Evolutionary conservation across 2,113 vertebrate species (phyloP), one percentile per base, ranked within the genome.

Genomic region (Bostrychus sinensis): DNA sequence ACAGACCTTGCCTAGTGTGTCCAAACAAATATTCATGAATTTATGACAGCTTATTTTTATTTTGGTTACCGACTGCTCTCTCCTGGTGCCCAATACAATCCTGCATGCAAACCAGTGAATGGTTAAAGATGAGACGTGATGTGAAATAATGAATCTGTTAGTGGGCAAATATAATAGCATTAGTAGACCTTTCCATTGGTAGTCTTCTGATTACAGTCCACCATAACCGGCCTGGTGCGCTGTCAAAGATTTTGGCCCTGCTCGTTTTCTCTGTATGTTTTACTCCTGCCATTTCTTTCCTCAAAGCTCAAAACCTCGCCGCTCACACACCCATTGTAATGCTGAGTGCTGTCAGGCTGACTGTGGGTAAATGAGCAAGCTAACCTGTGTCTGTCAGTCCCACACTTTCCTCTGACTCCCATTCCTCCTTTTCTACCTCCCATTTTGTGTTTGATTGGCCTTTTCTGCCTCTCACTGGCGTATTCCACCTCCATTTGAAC

Each of bases 281-380:
- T 34, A 30, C 23, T 38, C 50, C 53, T 66, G n/a, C 56, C 37
- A 45, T 61, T 25, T 3, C 43, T 56, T 16, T 67, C 17, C 74
- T 43, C 20, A 28, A 74, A 41, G 43, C 72, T 39, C 30, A 41
- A 81, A 50, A 41, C 64, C 72, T 43, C 66, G 42, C 42, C 63
- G n/a, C 68, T 73, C 5, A 7, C 53, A 57, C 70, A 70, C 77
- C 63, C 56, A 71, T 74, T 77, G 72, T 59, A 28, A 63, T 59
- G 61, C 55, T 30, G 8, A 53, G 64, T 66, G 57, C 67, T 81
- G 76, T 71, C 64, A 65, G 39, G 57, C 45, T 23, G 55, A 32
- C 74, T 69, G 72, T 46, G 70, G 50, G 68, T 76, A 80, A 82
- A 83, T 74, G 63, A 86, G 71, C 72, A 59, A 43, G 43, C 53